Evolutionary conservation across 1,140 invertebrate species (phyloP).

Genomic region (Pachypeltis micranthus): DNA sequence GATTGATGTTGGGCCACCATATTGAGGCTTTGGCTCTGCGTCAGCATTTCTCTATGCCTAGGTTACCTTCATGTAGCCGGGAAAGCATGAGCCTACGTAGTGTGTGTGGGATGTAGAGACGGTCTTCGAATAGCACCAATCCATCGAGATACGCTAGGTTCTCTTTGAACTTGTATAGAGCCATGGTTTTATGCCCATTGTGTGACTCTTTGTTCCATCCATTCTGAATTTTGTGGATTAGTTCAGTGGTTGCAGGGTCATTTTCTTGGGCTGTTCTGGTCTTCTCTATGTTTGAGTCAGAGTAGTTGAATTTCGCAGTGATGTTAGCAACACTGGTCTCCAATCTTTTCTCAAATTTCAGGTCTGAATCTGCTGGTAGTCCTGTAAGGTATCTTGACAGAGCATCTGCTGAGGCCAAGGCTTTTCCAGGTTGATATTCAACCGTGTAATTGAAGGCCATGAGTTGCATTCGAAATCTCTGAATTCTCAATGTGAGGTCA

Average conservation of each 20-base stretch:
- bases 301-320: background rate
- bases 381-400: background rate
- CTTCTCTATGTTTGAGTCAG: background rate
- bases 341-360: background rate
- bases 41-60: background rate
- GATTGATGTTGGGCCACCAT: background rate
- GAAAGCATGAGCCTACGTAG: background rate
- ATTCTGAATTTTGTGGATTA: too few species aligned
- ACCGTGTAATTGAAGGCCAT: background rate
- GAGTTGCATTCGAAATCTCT: too few species aligned
- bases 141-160: too few species aligned
- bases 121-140: too few species aligned
- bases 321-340: too few species aligned
- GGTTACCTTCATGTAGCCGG: background rate
- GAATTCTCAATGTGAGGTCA: too few species aligned
- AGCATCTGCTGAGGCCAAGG: background rate
- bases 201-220: too few species aligned
- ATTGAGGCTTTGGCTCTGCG: background rate
- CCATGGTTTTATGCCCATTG: too few species aligned
- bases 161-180: too few species aligned
- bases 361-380: background rate
- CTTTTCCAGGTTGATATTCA: background rate
- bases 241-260: background rate
- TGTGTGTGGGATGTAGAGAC: background rate
- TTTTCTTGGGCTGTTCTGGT: background rate